Evolutionary conservation across 2,888 invertebrate species (phyloP).

Genomic region (Lasioglossum vierecki): DNA sequence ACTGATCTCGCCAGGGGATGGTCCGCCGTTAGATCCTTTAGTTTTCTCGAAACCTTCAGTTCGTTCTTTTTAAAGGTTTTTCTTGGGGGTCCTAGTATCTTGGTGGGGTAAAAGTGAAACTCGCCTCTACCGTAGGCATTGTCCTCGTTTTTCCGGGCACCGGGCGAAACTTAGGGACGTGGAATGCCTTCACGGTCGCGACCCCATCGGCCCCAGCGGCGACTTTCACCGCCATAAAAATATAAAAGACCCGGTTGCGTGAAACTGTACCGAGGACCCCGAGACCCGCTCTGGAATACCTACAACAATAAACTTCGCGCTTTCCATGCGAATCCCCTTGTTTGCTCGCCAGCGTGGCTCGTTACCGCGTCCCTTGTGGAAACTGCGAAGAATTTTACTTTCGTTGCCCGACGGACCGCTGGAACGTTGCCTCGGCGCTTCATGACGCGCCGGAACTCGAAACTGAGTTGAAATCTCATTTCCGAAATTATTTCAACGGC

Average conservation of each 20-base stretch:
- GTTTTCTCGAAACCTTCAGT: conserved; percentile 49
- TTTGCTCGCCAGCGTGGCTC: conserved; percentile 8
- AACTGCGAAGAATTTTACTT: conserved; percentile 22
- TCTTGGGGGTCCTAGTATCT: conserved; percentile 10
- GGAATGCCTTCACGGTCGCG: conserved; percentile 75
- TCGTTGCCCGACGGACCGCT: background rate
- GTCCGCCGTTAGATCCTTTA: conserved; percentile 50
- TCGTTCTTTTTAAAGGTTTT: conserved; percentile 50
- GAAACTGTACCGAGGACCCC: conserved; percentile 48
- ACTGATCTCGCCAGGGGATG: conserved; percentile 37
- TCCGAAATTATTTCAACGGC: background rate
- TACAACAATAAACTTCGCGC: conserved; percentile 38
- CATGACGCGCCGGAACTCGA: background rate
- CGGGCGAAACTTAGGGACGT: conserved; percentile 77
- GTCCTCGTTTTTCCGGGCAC: conserved; percentile 78
- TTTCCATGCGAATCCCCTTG: conserved; percentile 12
- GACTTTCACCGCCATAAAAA: conserved; percentile 83
- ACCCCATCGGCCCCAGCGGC: conserved; percentile 70
- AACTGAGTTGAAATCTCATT: background rate
- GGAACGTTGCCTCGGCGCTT: no score
- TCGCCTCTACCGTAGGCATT: conserved; percentile 68
- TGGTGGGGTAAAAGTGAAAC: conserved; percentile 79
- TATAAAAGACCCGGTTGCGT: conserved; percentile 77
- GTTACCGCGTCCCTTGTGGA: conserved; percentile 3
- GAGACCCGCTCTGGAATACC: conserved; percentile 20